Evolutionary conservation across 2,113 vertebrate genomes (phyloP).

Genomic region (Tauraco erythrolophus): DNA sequence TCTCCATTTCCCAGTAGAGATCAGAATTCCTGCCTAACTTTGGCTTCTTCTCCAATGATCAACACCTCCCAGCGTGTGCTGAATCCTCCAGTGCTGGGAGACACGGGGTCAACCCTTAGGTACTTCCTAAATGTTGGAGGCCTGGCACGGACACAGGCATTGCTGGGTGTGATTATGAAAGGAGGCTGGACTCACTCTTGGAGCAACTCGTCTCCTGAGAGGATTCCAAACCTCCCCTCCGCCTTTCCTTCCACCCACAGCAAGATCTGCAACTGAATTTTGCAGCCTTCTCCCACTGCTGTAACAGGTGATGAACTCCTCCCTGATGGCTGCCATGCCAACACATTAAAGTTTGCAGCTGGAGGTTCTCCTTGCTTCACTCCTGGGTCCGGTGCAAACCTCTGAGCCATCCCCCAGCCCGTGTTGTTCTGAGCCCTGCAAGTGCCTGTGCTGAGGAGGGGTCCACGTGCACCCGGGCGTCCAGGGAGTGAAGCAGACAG

Average conservation of each 20-base stretch:
- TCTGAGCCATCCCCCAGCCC: fast-evolving
- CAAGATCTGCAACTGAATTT: background rate
- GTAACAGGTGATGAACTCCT: background rate
- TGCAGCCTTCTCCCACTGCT: background rate
- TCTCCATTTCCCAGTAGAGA: background rate
- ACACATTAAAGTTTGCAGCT: background rate
- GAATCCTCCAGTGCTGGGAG: background rate
- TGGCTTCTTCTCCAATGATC: background rate
- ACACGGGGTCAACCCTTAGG: background rate
- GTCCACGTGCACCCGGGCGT: background rate
- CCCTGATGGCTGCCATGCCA: background rate
- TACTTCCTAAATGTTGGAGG: background rate
- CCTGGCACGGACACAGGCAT: background rate
- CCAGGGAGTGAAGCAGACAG: background rate
- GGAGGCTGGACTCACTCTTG: background rate
- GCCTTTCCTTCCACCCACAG: background rate
- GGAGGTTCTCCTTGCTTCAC: background rate
- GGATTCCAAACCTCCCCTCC: background rate
- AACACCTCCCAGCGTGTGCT: background rate
- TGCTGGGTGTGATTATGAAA: background rate
- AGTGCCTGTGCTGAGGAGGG: background rate
- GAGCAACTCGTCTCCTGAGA: background rate
- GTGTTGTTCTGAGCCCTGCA: fast-evolving
- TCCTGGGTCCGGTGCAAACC: background rate
- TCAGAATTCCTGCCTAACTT: background rate